Percentiles rank a stretch among this genome's conserved stretches.
Evolutionary conservation across 2,113 vertebrate species (phyloP).

Genomic region (Crotalus viridis): DNA sequence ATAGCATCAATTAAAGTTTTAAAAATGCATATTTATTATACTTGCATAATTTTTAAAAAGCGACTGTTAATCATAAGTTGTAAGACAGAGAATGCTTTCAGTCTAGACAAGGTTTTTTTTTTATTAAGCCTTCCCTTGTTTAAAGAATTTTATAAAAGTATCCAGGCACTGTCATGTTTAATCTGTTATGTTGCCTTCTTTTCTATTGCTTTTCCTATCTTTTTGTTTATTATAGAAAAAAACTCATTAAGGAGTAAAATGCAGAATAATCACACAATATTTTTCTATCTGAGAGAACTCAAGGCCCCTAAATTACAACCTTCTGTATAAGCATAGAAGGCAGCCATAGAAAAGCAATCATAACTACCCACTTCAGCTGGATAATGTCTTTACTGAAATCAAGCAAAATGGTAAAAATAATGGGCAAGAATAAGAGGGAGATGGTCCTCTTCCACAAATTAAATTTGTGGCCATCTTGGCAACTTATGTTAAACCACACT

Average conservation of each 20-base stretch:
- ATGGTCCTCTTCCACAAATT: background rate
- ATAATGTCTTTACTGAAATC: background rate
- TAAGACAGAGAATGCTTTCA: background rate
- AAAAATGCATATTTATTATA: background rate
- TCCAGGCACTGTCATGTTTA: background rate
- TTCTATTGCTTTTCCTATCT: background rate
- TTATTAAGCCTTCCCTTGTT: background rate
- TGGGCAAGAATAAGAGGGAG: background rate
- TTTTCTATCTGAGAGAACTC: background rate
- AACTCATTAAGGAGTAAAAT: background rate
- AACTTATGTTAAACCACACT: conserved; percentile 26
- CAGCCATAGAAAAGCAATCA: background rate
- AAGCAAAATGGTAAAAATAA: background rate
- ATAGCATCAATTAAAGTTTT: background rate
- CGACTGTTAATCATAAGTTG: conserved; percentile 45
- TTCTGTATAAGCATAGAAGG: background rate
- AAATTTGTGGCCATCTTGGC: background rate
- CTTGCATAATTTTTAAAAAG: conserved; percentile 22
- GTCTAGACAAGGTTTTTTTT: background rate
- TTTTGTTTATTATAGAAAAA: background rate
- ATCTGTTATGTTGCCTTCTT: background rate
- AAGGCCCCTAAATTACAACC: background rate
- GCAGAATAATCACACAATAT: background rate
- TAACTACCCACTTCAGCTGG: background rate
- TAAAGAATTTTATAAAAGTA: background rate